Percentiles rank a stretch among this genome's conserved stretches.
phyloP scores from a whole-genome alignment of 2,797 vertebrate genomes.

The Parambassis ranga region DNA sequence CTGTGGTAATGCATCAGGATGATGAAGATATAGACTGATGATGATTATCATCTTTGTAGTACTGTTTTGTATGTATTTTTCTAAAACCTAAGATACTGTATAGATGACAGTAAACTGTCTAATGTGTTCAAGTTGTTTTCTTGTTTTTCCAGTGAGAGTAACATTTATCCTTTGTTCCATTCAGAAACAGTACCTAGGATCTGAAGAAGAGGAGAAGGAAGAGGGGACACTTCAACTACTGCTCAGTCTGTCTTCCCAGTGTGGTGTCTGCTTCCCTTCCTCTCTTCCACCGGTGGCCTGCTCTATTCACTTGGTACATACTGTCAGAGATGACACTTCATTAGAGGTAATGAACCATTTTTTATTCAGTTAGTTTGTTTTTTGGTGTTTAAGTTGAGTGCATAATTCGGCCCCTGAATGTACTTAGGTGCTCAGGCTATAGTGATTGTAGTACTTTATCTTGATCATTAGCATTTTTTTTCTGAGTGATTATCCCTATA shows the following conservation, averaged over 20 bases:
- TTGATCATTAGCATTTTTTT: background rate
- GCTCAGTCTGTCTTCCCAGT: constrained; percentile 85
- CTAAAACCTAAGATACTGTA: no score
- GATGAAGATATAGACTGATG: background rate
- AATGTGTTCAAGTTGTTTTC: background rate
- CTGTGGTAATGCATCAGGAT: constrained; percentile 81
- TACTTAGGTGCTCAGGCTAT: background rate
- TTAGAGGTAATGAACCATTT: constrained; percentile 69
- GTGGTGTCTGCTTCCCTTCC: constrained; percentile 85
- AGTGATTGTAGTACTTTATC: background rate
- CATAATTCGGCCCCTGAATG: background rate
- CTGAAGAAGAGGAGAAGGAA: constrained; percentile 85
- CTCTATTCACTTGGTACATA: constrained; percentile 76
- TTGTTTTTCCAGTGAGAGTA: background rate
- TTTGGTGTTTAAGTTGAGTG: background rate
- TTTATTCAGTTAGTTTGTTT: constrained; percentile 1
- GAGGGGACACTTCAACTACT: constrained; percentile 87
- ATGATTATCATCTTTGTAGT: background rate
- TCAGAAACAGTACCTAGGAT: constrained; percentile 88
- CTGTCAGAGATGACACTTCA: constrained; percentile 83
- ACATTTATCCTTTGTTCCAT: constrained; percentile 3
- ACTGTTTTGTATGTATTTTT: background rate
- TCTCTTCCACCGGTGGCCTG: constrained; percentile 59
- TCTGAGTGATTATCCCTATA: background rate
- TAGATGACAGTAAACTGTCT: no score